A percentile compares a stretch with the other conserved stretches of the same genome.
These are phyloP conservation scores for Zoanthus sociatus DNA, from an alignment of 92 coral and sea anemone genomes.

Conservation along the genomic window DNA sequence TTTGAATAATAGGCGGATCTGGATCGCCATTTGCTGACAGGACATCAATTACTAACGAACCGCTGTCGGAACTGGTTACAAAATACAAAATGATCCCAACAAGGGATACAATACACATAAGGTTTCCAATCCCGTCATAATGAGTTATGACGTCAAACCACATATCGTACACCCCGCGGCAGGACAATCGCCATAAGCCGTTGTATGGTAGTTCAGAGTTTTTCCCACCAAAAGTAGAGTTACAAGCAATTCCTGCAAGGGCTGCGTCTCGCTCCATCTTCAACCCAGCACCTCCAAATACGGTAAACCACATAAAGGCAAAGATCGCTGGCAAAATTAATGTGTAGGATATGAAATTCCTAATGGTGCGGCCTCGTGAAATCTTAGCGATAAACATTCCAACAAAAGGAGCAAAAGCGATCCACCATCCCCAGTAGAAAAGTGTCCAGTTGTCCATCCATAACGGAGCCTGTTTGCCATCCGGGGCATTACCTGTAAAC, in stretches of 20 bases:
- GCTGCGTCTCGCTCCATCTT: slow-evolving; percentile 90
- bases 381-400: slow-evolving; percentile 81
- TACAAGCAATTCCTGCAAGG: slow-evolving; percentile 64
- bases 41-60: slow-evolving; percentile 89
- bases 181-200: slow-evolving; percentile 85
- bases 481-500: slow-evolving; percentile 72
- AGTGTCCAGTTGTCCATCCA: slow-evolving; percentile 87
- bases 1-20: slow-evolving; percentile 84
- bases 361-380: slow-evolving; percentile 79
- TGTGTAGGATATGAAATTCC: slow-evolving; percentile 77
- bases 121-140: slow-evolving; percentile 70
- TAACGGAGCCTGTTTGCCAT: slow-evolving; percentile 58
- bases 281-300: slow-evolving; percentile 88
- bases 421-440: slow-evolving; percentile 90
- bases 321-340: slow-evolving; percentile 75
- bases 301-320: slow-evolving; percentile 79
- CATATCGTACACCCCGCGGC: slow-evolving; percentile 70
- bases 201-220: slow-evolving; percentile 56
- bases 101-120: slow-evolving; percentile 74
- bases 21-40: slow-evolving; percentile 90
- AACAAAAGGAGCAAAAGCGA: slow-evolving; percentile 81
- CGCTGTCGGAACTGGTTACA: slow-evolving; percentile 96
- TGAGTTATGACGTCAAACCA: slow-evolving; percentile 84
- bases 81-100: slow-evolving; percentile 80
- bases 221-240: slow-evolving; percentile 69